Base-by-base conservation (phyloP, 1,140 invertebrate species). In the Brachionus asplanchnoidis region DNA sequence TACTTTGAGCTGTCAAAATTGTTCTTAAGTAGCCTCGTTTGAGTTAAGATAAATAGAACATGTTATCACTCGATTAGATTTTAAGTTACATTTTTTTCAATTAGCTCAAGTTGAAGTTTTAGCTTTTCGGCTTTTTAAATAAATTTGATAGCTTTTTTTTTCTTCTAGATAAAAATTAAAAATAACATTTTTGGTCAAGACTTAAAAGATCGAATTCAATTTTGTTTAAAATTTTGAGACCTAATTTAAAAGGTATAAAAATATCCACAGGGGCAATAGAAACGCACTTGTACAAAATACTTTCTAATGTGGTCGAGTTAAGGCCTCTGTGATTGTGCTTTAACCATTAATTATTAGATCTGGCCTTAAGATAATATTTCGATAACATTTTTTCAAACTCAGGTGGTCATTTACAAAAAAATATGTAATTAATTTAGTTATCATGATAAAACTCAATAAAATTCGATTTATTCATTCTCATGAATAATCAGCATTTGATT, bases 101-200 rank as follows among this genome's bases (percentile, higher is more conserved):
- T 60, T 60, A 20, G 53, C 53, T 68, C 66, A 68, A 68, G 66
- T 68, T 20, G 53, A 68, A 40, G 66, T 17, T 40, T 73, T 73
- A 17, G 9, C 17, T 40, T 40, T 20, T 73, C 17, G 36, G 36
- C 36, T 73, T 73, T 73, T 42, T n/a, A 40, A 40, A 40, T 40
- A 73, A 20, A 73, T 73, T 73, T 46, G 68, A 73, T 73, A 73
- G 68, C 36, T 20, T 20, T 40, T 73, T n/a, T 70, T 70, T 70
- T 32, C n/a, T 42, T 42, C 8, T 17, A 36, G 14, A 23, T 68
- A 68, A 28, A 68, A 23, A 6, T 26, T 11, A 66, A 66, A 53
- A 60, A 20, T 60, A 23, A 3, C n/a, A 53, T n/a, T 53, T 53
- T 53, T 53, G 17, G 7, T 14, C 46, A 17, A 32, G 11, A 23